Evolutionary conservation across 2,113 vertebrate species (phyloP).

Genomic region (pig (Sus scrofa)): T2T-Sscrofa CM000824.6:148450001-148450500

Average conservation of each 20-base stretch:
- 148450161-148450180: slow-evolving; percentile 39
- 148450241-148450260: background rate
- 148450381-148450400: background rate
- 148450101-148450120: background rate
- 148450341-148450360: background rate
- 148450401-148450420: background rate
- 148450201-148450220: background rate
- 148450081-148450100: background rate
- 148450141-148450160: background rate
- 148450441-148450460: background rate
- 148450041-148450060: background rate
- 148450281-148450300: background rate
- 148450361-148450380: background rate
- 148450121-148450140: background rate
- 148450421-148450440: background rate
- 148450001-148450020: background rate
- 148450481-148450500: background rate
- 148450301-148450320: background rate
- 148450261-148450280: background rate
- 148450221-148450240: background rate
- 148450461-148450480: background rate
- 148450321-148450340: background rate
- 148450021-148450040: slow-evolving; percentile 20
- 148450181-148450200: background rate
- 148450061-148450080: background rate